Evolutionary conservation across 1,140 invertebrate species (phyloP), one percentile per base, ranked within the genome.

Genomic region (Drosophila persimilis): DNA sequence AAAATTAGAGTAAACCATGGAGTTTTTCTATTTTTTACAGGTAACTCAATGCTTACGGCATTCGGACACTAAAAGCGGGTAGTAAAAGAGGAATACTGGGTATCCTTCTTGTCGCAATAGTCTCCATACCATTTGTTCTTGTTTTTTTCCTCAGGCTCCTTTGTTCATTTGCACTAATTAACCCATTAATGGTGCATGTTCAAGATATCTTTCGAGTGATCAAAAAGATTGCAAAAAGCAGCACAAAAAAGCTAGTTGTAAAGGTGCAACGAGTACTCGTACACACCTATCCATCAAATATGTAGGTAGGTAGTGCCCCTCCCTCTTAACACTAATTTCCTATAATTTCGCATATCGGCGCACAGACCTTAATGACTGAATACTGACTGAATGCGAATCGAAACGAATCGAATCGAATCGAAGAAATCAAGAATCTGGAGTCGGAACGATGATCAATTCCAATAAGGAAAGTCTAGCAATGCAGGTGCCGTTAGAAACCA

Each of bases 401-500:
- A 53, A 29, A 5, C 6, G 50, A n/a, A 15, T 51, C 6, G 50
- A n/a, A 15, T 51, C 6, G 50, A n/a, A 15, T 51, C n/a, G 63
- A 53, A 29, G 29, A 46, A 24, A 35, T 39, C 26, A 62, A 39
- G 60, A 43, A 48, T 31, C 50, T 46, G n/a, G 35, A 39, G 15
- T 54, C 46, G 63, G 31, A 8, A 8, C 64, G 65, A 67, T 62
- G 60, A 58, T 43, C 53, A 45, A 43, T 67, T 48, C 65, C 70
- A 67, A 67, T 77, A 71, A 86, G 83, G 78, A 59, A 65, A 62
- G 73, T 76, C 55, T 51, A 13, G 11, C 35, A 20, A 22, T 85
- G 80, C 81, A 81, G 56, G 65, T 81, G 73, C 81, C 83, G 81
- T 81, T 86, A 86, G 53, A 61, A 69, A 50, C 31, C 45, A 66